Percentiles rank a stretch among this genome's conserved stretches.
Evolutionary conservation across 2,888 invertebrate species (phyloP).

Genomic region (Steinernema scapterisci): DNA sequence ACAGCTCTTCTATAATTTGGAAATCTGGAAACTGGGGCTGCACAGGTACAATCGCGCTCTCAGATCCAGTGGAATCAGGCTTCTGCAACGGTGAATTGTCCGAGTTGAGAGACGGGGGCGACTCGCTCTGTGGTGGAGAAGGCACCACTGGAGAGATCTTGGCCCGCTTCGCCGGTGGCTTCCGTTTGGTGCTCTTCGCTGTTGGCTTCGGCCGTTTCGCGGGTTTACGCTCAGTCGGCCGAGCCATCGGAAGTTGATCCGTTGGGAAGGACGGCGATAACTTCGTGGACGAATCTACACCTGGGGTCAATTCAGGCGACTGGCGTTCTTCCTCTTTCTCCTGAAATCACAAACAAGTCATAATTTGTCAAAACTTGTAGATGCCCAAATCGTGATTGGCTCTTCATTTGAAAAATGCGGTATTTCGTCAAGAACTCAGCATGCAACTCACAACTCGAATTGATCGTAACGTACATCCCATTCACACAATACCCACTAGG

Average conservation of each 20-base stretch:
- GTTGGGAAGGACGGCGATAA: background rate
- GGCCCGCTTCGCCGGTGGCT: background rate
- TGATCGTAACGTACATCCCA: too few relatives aligned
- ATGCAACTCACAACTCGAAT: too few relatives aligned
- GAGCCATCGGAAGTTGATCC: background rate
- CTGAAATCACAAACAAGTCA: too few relatives aligned
- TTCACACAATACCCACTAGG: too few relatives aligned
- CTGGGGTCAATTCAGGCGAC: background rate
- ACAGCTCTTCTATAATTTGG: background rate
- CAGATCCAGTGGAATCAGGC: background rate
- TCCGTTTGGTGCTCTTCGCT: background rate
- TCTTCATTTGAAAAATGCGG: too few relatives aligned
- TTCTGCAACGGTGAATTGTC: slow-evolving; percentile 8
- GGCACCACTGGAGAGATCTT: background rate
- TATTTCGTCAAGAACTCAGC: too few relatives aligned
- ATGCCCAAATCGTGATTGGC: too few relatives aligned
- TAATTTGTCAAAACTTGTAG: too few relatives aligned
- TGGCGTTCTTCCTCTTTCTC: background rate
- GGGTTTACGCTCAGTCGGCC: background rate
- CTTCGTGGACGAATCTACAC: background rate
- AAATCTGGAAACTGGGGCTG: slow-evolving; percentile 2
- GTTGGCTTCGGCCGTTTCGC: slow-evolving; percentile 2
- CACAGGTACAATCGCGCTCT: background rate
- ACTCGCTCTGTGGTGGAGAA: slow-evolving; percentile 21
- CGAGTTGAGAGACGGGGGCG: slow-evolving; percentile 1